Evolutionary conservation across 2,797 vertebrate species (phyloP).

Genomic region (Artibeus lituratus): DNA sequence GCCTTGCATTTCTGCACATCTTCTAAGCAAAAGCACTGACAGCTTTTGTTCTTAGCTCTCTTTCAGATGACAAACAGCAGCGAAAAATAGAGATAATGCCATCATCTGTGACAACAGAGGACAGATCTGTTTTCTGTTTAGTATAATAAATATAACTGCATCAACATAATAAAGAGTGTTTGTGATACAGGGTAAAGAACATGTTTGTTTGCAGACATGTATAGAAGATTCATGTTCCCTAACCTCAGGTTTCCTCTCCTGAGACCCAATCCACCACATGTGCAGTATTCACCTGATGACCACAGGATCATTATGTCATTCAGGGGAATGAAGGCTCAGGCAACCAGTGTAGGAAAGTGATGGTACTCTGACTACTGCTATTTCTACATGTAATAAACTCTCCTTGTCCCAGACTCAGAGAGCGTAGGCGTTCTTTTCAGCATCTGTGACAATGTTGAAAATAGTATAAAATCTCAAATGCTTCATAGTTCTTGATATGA

Average conservation of each 20-base stretch:
- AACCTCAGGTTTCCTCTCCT: background rate
- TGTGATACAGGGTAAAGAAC: background rate
- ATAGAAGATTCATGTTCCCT: background rate
- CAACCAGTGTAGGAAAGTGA: background rate
- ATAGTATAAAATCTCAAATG: background rate
- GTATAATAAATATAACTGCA: background rate
- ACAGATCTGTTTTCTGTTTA: background rate
- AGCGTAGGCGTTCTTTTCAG: background rate
- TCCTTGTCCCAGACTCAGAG: background rate
- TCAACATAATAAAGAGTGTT: background rate
- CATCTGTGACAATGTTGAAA: background rate
- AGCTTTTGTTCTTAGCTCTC: background rate
- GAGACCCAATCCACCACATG: background rate
- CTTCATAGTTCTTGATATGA: background rate
- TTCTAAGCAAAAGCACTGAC: background rate
- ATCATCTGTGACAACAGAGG: background rate
- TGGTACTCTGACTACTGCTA: background rate
- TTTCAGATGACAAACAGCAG: background rate
- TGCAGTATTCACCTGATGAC: background rate
- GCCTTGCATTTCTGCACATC: background rate
- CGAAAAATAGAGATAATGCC: background rate
- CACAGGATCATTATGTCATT: background rate
- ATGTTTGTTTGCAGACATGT: background rate
- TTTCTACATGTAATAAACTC: background rate
- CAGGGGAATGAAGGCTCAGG: background rate